Evolutionary conservation across 2,797 vertebrate genomes (phyloP), one percentile per base, ranked within the genome.

Genomic region (Gephyroberyx darwinii): DNA sequence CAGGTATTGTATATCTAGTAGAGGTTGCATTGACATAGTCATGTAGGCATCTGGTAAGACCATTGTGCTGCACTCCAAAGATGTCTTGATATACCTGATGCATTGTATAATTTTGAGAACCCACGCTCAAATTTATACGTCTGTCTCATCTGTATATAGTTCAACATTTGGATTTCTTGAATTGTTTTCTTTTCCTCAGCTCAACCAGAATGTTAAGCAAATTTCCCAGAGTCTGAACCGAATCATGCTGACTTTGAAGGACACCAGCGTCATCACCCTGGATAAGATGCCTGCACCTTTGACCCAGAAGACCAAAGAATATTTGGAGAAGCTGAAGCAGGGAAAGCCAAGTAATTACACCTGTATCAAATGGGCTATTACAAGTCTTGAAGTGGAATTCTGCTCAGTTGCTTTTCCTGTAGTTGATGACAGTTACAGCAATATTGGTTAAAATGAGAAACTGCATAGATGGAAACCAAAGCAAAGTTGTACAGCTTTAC

Each of bases 131-230:
- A 43, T 43, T 43, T 43, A 13, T 43, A 14, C 41, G 14, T 14
- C 12, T 43, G 41, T 43, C 41, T 43, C 41, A 14, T 43, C 3
- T 5, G 12, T 41, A 41, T 41, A 41, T 14, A 14, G 5, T 43
- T 3, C 13, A 10, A 41, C 10, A 41, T 41, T 41, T 41, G 8
- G 52, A 22, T 39, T 5, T 35, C 12, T 51, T 67, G 55, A 43
- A 10, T 63, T 70, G 0, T 82, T 76, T 53, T 75, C 14, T 68
- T 73, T 5, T 17, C 52, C 56, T 41, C 78, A 99, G 98, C 90
- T 99, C 84, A 96, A 93, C 93, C 96, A 98, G 90, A 99, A 98
- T 57, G 95, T 99, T 89, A 99, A 98, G 93, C 94, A 81, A 61
- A 90, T 99, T 65, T 89, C 77, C 66, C 95, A 94, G 59, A 91